Evolutionary conservation across 2,113 vertebrate genomes (phyloP).

Genomic region (Haplotaxodon microlepis): DNA sequence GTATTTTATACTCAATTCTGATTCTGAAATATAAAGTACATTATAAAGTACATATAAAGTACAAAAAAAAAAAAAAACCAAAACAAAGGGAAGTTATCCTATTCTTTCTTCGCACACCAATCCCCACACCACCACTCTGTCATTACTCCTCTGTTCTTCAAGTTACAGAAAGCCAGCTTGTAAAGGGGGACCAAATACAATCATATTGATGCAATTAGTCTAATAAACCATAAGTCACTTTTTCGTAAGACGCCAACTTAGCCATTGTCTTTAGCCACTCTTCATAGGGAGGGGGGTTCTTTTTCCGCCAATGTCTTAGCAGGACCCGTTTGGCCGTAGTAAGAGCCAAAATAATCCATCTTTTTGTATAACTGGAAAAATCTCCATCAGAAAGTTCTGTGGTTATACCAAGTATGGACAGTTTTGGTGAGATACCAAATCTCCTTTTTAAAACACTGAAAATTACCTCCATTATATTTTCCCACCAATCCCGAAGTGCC

Average conservation of each 20-base stretch:
- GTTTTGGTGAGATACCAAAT: neutral
- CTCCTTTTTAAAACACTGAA: neutral
- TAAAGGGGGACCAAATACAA: neutral
- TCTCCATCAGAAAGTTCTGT: fast-evolving
- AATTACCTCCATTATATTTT: neutral
- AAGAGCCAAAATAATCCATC: fast-evolving
- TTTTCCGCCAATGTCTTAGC: no score
- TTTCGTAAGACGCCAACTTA: no score
- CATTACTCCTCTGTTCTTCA: neutral
- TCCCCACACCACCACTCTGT: neutral
- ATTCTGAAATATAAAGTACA: neutral
- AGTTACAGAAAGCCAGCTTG: neutral
- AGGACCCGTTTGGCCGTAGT: no score
- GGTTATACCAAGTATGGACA: no score
- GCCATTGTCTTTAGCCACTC: no score
- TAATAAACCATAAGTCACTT: no score
- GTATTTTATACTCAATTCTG: neutral
- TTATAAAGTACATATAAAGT: neutral
- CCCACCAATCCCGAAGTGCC: neutral
- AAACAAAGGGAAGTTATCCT: neutral
- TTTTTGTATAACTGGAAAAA: no score
- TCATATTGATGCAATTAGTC: neutral
- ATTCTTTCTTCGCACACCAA: neutral
- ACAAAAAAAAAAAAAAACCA: fast-evolving
- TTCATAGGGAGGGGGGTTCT: no score